Base-by-base conservation (phyloP, 2,888 invertebrate genomes). In the Euproctis similis region DNA sequence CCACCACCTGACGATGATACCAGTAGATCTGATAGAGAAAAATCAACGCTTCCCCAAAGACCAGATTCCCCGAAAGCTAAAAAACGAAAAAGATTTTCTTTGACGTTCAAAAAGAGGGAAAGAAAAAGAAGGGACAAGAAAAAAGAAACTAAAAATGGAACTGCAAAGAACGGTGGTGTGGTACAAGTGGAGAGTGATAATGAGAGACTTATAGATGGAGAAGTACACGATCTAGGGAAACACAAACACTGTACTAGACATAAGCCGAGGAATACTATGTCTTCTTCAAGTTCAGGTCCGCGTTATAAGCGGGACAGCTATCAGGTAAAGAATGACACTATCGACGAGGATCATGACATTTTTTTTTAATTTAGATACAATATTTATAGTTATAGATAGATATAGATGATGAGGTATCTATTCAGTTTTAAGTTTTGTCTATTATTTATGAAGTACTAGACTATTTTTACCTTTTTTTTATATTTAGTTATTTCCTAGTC, bases 231-330 rank as follows among this genome's bases (percentile, higher is more conserved):
- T 10, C 30, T 53, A 21, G 49, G 39, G 20, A 80, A 80, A 49
- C 69, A 58, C 32, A 75, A 74, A 44, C 73, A 65, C 36, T 78
- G 82, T 51, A 67, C 56, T 30, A 55, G 77, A 24, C 77, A 81
- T 24, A 60, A 63, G 19, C 72, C 78, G 23, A 54, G 82, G 44
- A 78, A 75, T 45, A 77, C 80, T 5, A 38, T 76, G 61, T 76
- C 82, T 2, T 77, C 82, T 0, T 72, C 80, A 9, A 78, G 78
- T 51, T 77, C 81, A 36, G 77, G 82, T 67, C 80, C 82, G 73
- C 78, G 84, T 19, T 82, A 78, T 52, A 82, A 82, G 72, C 80
- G 82, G 72, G 85, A 85, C 53, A 85, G 85, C 47, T 85, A 85
- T 57, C 85, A 85, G 84, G 85, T 85, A 65, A 40, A 30, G 24